These are phyloP conservation scores for Stichodactyla mertensii DNA, from an alignment of 64 coral and sea anemone genomes.

Conservation along the genomic window DNA sequence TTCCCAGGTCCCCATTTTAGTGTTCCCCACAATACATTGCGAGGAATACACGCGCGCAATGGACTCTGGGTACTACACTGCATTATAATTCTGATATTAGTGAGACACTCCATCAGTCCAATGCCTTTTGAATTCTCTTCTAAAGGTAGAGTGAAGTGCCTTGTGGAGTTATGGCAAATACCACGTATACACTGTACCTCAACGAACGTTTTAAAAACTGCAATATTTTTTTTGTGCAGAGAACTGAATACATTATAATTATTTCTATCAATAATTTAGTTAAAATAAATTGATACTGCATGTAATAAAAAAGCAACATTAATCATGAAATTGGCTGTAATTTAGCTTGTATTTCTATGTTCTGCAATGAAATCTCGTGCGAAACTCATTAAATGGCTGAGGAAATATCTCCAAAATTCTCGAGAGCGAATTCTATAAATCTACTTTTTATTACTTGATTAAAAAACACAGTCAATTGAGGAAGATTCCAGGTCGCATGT, in stretches of 20 bases:
- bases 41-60: background rate
- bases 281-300: background rate
- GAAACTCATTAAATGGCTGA: background rate
- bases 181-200: background rate
- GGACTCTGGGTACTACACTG: background rate
- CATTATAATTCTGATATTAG: background rate
- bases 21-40: background rate
- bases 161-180: background rate
- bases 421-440: slow-evolving; percentile 6
- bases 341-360: background rate
- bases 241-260: background rate
- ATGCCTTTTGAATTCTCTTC: background rate
- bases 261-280: background rate
- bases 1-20: no score
- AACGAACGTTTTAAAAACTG: background rate
- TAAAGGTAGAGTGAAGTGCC: background rate
- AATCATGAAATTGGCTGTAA: background rate
- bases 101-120: background rate
- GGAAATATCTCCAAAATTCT: slow-evolving; percentile 8
- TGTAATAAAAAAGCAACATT: slow-evolving; percentile 3
- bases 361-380: background rate
- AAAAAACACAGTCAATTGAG: background rate
- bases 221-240: background rate
- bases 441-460: slow-evolving; percentile 10
- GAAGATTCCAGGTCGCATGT: background rate